phyloP scores from a whole-genome alignment of 30 jellyfish, hydroid and myxozoan genomes.

The Morbakka virulenta region DNA sequence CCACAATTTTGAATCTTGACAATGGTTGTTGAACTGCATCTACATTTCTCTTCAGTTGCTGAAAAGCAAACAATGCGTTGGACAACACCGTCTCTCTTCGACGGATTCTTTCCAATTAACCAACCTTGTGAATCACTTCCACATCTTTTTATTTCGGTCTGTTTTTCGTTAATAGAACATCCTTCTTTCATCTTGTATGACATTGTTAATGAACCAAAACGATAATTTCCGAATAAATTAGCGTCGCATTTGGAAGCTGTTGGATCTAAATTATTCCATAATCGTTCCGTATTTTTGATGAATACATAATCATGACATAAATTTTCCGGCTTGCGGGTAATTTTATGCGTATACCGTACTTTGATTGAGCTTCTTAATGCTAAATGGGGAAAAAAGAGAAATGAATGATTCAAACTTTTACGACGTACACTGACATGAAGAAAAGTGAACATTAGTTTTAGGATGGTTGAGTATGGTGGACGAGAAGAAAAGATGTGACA shows the following conservation, averaged over 20 bases:
- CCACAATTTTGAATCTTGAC: conserved; percentile 82
- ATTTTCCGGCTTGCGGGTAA: too few species aligned
- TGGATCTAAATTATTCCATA: conserved; percentile 52
- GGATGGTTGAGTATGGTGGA: too few species aligned
- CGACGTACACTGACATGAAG: too few species aligned
- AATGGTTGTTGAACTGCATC: conserved; percentile 45
- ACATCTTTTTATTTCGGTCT: conserved; percentile 23
- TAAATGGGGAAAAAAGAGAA: too few species aligned
- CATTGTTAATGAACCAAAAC: conserved; percentile 70
- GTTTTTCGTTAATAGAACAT: conserved; percentile 14
- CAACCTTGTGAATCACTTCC: conserved; percentile 79
- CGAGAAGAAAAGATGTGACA: too few species aligned
- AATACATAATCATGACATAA: conserved; percentile 52
- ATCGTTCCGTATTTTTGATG: conserved; percentile 51
- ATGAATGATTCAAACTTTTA: too few species aligned
- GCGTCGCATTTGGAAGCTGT: conserved; percentile 64
- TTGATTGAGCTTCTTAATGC: too few species aligned
- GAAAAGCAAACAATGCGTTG: conserved; percentile 64
- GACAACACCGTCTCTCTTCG: conserved; percentile 45
- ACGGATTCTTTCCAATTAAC: conserved; percentile 53
- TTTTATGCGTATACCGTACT: too few species aligned
- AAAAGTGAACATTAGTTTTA: too few species aligned
- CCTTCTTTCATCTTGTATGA: conserved; percentile 52
- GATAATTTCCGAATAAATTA: conserved; percentile 73
- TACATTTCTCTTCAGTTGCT: conserved; percentile 41